These are phyloP conservation scores for Cylindroiulus punctatus DNA, from an alignment of 2,888 invertebrate species.

Conservation along the genomic window DNA sequence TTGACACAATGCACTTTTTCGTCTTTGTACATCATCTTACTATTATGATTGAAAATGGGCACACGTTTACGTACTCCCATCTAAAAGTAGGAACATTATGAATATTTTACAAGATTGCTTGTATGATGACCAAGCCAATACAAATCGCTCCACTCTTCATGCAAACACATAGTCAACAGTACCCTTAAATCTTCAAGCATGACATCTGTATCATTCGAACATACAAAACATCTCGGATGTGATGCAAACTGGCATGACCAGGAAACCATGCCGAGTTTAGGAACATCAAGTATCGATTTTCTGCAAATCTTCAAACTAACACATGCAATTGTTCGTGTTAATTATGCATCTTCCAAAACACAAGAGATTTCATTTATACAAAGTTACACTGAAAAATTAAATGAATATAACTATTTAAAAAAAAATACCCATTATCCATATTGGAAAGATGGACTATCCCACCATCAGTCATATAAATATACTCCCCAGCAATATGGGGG, in stretches of 20 bases:
- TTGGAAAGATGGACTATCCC: slow-evolving; percentile 14
- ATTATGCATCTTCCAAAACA: too few species aligned
- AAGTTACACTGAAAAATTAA: not conserved
- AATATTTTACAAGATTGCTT: not conserved
- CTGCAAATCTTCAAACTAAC: not conserved
- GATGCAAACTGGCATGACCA: slow-evolving; percentile 47
- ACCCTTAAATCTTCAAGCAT: slow-evolving; percentile 46
- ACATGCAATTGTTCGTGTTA: not conserved
- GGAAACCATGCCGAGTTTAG: not conserved
- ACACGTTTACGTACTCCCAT: not conserved
- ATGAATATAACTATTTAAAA: not conserved
- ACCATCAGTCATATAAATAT: not conserved
- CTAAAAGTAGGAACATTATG: not conserved
- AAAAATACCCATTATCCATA: slow-evolving; percentile 13
- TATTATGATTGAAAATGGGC: not conserved
- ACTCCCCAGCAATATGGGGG: slow-evolving; percentile 37
- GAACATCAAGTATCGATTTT: not conserved
- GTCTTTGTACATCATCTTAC: slow-evolving; percentile 42
- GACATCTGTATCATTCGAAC: slow-evolving; percentile 29
- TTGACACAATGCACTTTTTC: slow-evolving; percentile 38
- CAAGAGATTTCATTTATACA: too few species aligned
- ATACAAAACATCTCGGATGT: slow-evolving; percentile 33
- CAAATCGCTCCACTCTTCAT: not conserved
- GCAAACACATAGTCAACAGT: not conserved
- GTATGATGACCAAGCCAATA: not conserved